Evolutionary conservation across 2,888 invertebrate genomes (phyloP), one percentile per base, ranked within the genome.

Genomic region (Ptychoptera contaminata): DNA sequence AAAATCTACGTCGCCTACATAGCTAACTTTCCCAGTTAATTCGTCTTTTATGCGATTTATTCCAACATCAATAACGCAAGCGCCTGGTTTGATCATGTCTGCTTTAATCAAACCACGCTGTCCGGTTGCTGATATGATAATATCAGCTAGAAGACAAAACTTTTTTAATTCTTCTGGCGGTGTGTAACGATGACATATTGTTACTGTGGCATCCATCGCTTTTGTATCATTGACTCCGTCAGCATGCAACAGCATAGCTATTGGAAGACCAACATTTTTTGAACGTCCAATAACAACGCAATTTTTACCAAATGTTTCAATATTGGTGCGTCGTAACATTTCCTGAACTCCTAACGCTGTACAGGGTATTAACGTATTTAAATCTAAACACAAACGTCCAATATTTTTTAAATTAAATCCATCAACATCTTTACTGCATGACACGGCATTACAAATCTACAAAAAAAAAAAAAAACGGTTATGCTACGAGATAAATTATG

Each of bases 1-100:
- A 67, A 79, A 92, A 60, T 91, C 86, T 3, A 90, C 88, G 66
- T 93, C 92, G 2, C 92, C 92, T 7, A 90, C 84, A 8, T 92
- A 65, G 60, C 74, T 80, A 0, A 72, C 71, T 56, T 80, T 80
- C 2, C 84, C 84, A 8, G 72, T 65, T 39, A 65, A 59, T 37
- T 70, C 69, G 49, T 76, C 76, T 8, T 68, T 71, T 12, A 90
- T 64, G 54, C 82, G 74, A 3, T 79, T 83, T 45, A 90, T 83
- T 10, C 92, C 92, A 37, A 93, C 84, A 62, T 93, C 92, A 50
- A 93, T 88, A 12, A 93, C 70, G 44, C 83, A 82, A 2, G 85
- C 88, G 1, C 91, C 91, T 2, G 82, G 79, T 58, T 91, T 92
- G 5, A 93, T 74, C 85, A 92, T 90, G 48, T 87, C 77, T 1